Evolutionary conservation across 53 echinoderm and acorn worm species (phyloP), one percentile per base, ranked within the genome.

Genomic region (Stichopus horrens): DNA sequence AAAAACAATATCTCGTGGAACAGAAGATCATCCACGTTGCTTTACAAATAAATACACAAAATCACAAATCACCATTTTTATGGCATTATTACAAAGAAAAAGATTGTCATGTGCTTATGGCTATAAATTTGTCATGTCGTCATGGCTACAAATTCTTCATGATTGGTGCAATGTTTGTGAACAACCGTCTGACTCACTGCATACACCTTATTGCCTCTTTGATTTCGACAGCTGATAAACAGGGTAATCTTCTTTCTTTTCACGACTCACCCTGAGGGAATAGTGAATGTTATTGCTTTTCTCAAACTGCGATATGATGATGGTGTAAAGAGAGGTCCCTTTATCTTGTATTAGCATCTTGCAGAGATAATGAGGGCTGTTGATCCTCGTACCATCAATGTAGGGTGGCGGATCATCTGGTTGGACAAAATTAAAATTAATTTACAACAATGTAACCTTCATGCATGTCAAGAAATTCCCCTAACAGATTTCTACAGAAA

Each of bases 301-400:
- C 81, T 97, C 97, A 95, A 95, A 97, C 93, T 97, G 97, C 7
- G 97, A 97, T 52, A 97, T 91, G 5, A 97, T 85, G 68, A 95
- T 73, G 0, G 92, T 91, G 54, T 78, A 96, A 54, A 88, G 73
- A 7, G 90, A 88, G 4, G 93, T 58, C 18, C 75, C 91, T 81
- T 93, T 94, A 68, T 96, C 95, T 83, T 92, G 83, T 23, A 95
- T 87, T 22, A 95, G 55, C 95, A 97, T 92, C 92, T 97, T 97
- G 58, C 94, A 94, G 75, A 97, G 86, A 77, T 97, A 97, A 66
- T 97, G 97, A 60, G 97, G 97, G 83, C 97, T 97, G 95, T 97
- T 97, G 89, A 97, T 97, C 8, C 97, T 88, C 0, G 97, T 97
- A 5, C 97, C 97, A 76, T 95, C 97, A 0, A 95, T 93, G 89